Evolutionary conservation across 2,113 vertebrate genomes (phyloP), one percentile per base, ranked within the genome.

Genomic region (Marmota monax): DNA sequence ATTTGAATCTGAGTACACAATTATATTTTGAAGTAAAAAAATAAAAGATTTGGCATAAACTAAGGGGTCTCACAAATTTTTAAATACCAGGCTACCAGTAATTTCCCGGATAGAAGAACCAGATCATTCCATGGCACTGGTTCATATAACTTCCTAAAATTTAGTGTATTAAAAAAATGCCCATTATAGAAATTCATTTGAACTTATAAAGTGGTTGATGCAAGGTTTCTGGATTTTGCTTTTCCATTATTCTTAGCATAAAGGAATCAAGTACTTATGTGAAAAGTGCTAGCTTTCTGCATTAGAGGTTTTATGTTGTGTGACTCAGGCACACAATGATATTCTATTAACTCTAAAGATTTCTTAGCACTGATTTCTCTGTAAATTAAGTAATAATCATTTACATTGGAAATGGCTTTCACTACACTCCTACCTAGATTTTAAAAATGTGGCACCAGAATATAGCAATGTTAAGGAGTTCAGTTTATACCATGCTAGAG

Each of bases 371-470:
- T 98, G 98, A 98, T 98, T 98, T 97, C 95, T 98, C 98, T 97
- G 89, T 97, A 97, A 98, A 98, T 98, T 98, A 98, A 97, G 96
- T 90, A 97, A 98, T 96, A 98, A 97, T 97, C 63, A 96, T 98
- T 98, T 98, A 95, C 97, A 98, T 97, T 96, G 77, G 96, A 98
- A 97, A 72, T 93, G 63, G 65, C 42, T 95, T 90, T 32, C 23
- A 20, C 90, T 93, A 95, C 92, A 37, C 94, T 18, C 91, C 80
- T 97, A 85, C 56, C 29, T 97, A 95, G 88, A 92, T 98, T 96
- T 98, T 97, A 96, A 98, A 90, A 98, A 98, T 95, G 85, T 96
- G 90, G 85, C 97, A 96, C 37, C 80, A 78, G 92, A 97, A 96
- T 88, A 84, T 48, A 96, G 72, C 45, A 88, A 53, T 88, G 77